Conservation (phyloP, 2,113 vertebrate species). For the Toxotes chatareus region DNA sequence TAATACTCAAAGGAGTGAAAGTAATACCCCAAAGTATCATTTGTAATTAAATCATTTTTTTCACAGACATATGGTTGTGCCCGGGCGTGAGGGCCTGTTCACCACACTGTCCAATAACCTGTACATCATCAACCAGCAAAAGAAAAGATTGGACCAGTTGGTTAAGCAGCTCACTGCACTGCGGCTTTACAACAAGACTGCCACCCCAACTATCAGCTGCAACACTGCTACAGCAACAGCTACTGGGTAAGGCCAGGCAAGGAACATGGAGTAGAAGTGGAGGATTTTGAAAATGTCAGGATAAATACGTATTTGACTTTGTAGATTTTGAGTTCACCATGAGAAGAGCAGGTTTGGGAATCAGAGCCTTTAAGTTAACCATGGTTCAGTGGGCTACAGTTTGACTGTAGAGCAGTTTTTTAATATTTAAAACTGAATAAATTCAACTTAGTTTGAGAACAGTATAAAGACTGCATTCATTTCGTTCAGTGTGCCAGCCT, state of each 20-base stretch:
- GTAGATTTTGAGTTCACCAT: background rate
- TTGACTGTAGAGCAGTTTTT: background rate
- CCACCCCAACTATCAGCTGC: constrained; percentile 63
- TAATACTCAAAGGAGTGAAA: background rate
- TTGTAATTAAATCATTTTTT: background rate
- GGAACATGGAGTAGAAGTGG: background rate
- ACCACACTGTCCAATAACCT: constrained; percentile 93
- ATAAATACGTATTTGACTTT: background rate
- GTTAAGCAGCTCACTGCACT: constrained; percentile 90
- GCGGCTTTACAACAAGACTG: constrained; percentile 89
- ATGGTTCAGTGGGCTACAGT: background rate
- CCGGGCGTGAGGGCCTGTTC: constrained; percentile 93
- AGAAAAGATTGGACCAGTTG: constrained; percentile 89
- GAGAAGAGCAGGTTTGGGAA: background rate
- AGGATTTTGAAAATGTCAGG: background rate
- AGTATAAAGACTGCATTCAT: background rate
- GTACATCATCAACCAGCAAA: constrained; percentile 96
- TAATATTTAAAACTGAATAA: constrained; percentile 4
- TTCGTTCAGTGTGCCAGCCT: background rate
- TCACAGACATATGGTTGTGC: constrained; percentile 90
- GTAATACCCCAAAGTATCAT: background rate
- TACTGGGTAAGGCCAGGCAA: constrained; percentile 42
- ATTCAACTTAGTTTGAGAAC: background rate
- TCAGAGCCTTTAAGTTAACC: background rate
- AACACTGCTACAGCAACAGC: constrained; percentile 16